Evolutionary conservation across 2,888 invertebrate species (phyloP), one percentile per base, ranked within the genome.

Genomic region (Dioctria linearis): DNA sequence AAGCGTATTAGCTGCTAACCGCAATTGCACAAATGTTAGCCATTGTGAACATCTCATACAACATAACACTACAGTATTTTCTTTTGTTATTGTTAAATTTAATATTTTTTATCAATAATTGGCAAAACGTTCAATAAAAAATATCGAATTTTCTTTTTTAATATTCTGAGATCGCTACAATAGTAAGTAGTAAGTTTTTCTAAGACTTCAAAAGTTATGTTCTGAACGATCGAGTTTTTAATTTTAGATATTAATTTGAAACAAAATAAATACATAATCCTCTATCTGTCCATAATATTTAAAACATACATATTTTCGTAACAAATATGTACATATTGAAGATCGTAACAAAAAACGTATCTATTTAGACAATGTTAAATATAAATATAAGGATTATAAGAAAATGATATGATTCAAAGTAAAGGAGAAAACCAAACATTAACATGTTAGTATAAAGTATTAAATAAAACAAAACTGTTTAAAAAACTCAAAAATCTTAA

Each of bases 281-380:
- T 54, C 59, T 75, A 40, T 75, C 57, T 75, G 73, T 75, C 59
- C 73, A 73, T 49, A 57, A 59, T 25, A 13, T 39, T 11, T 49
- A 39, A 13, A 43, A 75, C 25, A 43, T 42, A 43, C 42, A 59
- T 76, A 76, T 76, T 76, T 76, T 76, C 76, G 46, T 76, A 76
- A 76, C 25, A 76, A 61, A 46, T 11, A 57, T 46, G 49, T 54
- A 54, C 54, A 54, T 54, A 54, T 54, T 54, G 54, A 54, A 54
- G 4, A 54, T 4, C 1, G 11, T 4, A 54, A 54, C 11, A n/a
- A 54, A 54, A 8, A 25, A 25, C 25, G 25, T 25, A 25, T 25
- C 54, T 54, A n/a, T 54, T 54, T 54, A 5, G n/a, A 39, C n/a
- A 61, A 61, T 61, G 37, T 39, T 61, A 73, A 61, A 63, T 43